Evolutionary conservation across 2,113 vertebrate genomes (phyloP).

Genomic region (Oriolus oriolus): DNA sequence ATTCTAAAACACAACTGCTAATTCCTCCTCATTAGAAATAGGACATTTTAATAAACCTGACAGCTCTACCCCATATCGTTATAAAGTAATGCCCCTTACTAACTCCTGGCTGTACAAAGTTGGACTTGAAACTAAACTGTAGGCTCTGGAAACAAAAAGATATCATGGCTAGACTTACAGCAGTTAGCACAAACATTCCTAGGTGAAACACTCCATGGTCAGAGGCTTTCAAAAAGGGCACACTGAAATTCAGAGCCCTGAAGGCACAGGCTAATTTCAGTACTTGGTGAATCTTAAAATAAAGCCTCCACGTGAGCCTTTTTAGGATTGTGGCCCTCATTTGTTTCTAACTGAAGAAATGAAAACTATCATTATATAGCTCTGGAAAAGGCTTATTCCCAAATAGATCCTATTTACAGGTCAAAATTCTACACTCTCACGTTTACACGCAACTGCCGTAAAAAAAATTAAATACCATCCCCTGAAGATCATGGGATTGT

Average conservation of each 20-base stretch:
- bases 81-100: neutral
- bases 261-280: conserved; percentile 27
- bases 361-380: conserved; percentile 24
- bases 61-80: neutral
- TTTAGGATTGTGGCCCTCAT: neutral
- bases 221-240: neutral
- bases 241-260: neutral
- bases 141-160: neutral
- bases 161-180: neutral
- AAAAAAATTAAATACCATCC: neutral
- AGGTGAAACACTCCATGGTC: neutral
- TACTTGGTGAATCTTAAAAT: conserved; percentile 35
- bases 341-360: conserved; percentile 37
- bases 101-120: neutral
- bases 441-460: neutral
- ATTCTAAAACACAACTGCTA: neutral
- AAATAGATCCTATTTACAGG: conserved; percentile 15
- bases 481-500: neutral
- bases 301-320: neutral
- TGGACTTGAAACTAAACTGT: neutral
- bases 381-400: conserved; percentile 31
- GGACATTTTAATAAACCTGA: neutral
- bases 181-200: neutral
- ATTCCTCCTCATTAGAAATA: neutral
- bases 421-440: conserved; percentile 4